Evolutionary conservation across 1,140 invertebrate species (phyloP), one percentile per base, ranked within the genome.

Genomic region (Bombus balteatus): DNA sequence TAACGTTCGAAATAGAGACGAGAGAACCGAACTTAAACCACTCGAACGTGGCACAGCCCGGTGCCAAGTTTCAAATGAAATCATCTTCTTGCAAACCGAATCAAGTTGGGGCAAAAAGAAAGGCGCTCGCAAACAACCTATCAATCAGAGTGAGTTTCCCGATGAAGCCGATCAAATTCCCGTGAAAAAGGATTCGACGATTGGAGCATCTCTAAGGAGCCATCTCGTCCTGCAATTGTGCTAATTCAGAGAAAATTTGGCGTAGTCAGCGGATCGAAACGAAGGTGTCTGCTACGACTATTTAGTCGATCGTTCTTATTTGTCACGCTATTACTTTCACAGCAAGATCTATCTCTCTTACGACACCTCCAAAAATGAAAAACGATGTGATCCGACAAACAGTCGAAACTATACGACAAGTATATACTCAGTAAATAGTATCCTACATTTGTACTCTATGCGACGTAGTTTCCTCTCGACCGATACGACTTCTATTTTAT

Each of bases 221-320:
- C 10, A 32, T 25, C 32, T 10, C 28, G 3, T 15, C 1, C 6
- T 3, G 73, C 73, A 18, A 68, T 83, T 41, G 28, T 57, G 32
- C 34, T 68, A 83, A 76, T 83, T 83, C 34, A 28, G 10, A 18
- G 6, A 6, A 32, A 12, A 53, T 34, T 53, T 22, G n/a, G 28
- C 28, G 18, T 0, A 18, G 28, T 78, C 74, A 57, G 62, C 74
- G 81, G 53, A 59, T 77, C 74, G 47, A 41, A 34, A 53, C 74
- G 37, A 37, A 75, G 37, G 22, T 32, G 62, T 77, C 34, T n/a
- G 8, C 25, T 2, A 53, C 39, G 10, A 39, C 43, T 43, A 10
- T 28, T 57, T 10, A 22, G 1, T 65, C 13, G 74, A 70, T 78
- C 74, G 2, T 25, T 70, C 34, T 83, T 70, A 28, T 47, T 57